Evolutionary conservation across 2,113 vertebrate species (phyloP), one percentile per base, ranked within the genome.

Genomic region (Lampris megalopsis): DNA sequence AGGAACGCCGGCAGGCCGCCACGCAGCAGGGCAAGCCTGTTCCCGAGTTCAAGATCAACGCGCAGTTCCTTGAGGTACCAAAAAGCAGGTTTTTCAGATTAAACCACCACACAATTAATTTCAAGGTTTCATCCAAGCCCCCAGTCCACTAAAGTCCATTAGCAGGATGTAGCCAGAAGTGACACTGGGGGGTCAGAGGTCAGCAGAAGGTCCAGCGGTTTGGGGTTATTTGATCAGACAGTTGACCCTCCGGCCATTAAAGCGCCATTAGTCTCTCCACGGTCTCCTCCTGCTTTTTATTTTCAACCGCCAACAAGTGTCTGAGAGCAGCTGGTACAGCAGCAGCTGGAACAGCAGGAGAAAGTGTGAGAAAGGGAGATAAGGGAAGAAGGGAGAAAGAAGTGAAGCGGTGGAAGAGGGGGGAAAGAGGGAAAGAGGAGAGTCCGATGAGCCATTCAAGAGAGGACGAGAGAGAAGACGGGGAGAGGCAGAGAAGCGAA

Each of bases 31-130:
- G 96, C 58, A 89, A 93, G 56, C 96, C 98, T n/a, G 91, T 96
- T 41, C 98, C 98, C 2, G 98, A 99, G 90, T 99, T 99, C 91
- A 99, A 98, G 95, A 97, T 99, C 87, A 99, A 98, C 68, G 96
- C 97, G 0, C 98, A 99, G 60, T 99, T 99, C 91, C 92, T 99
- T 81, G 98, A 99, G 96, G 98, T 99, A 50, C 50, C 43, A 0
- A 78, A 77, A 68, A 24, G 24, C 24, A 24, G 24, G 24, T 24
- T 24, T 24, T 24, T 24, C 24, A 24, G 24, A 24, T 24, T 24
- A 24, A 24, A 62, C 4, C n/a, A n/a, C n/a, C 5, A n/a, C 9
- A 9, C 50, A 53, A 53, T 53, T 1, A 45, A 45, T 45, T 45
- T 45, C 7, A 24, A 24, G 24, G 24, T 7, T 7, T 7, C 7